Evolutionary conservation across 1,140 invertebrate genomes (phyloP), one percentile per base, ranked within the genome.

Genomic region (Alviniconcha marisindica): DNA sequence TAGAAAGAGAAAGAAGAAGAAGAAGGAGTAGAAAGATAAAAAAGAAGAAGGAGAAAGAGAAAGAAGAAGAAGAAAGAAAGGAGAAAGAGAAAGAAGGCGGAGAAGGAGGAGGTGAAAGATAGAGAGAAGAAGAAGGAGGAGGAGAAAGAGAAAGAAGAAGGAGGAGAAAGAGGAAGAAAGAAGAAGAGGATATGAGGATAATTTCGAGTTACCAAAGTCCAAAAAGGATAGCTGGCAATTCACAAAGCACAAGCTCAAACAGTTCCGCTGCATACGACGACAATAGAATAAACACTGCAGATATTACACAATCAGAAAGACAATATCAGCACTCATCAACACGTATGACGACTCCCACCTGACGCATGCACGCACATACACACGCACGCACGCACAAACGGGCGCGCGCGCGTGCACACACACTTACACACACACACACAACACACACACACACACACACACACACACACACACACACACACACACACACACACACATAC

Each of bases 391-490:
- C 51, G 24, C 51, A 54, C 51, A 54, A 12, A 54, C 51, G 24
- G 12, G 24, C 51, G 24, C 51, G 10, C 10, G 51, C 51, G 24
- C 51, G 51, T 24, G 24, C 51, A 54, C 51, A 54, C 51, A 54
- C 51, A 54, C 51, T 14, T 24, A 54, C 51, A 54, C 51, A 54
- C n/a, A n/a, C n/a, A n/a, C n/a, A n/a, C n/a, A n/a, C n/a, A n/a
- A n/a, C n/a, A n/a, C n/a, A n/a, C n/a, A n/a, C n/a, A n/a, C n/a
- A n/a, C 51, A 54, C 51, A 54, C 51, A 54, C 51, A 54, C 51
- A 54, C 51, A 54, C 51, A 54, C 51, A 54, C 51, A 54, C 51
- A 54, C 51, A 54, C 51, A 54, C 51, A 54, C 51, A 54, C 51
- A 54, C 51, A 54, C 51, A 54, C 51, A 54, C 51, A 54, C 51